Evolutionary conservation across 2,113 vertebrate species (phyloP).

Genomic region (Panthera tigris): DNA sequence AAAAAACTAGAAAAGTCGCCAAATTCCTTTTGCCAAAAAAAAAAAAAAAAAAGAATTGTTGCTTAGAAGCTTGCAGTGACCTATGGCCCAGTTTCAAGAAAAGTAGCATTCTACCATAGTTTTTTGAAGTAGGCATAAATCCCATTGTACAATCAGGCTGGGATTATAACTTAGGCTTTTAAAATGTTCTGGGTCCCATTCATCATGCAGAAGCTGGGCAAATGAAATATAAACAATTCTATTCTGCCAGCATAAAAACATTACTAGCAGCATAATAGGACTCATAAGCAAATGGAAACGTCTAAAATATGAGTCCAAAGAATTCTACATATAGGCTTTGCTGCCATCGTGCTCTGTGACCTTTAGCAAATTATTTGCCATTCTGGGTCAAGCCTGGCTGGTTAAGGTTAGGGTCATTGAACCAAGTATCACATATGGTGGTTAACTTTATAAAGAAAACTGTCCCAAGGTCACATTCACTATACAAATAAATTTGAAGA

Average conservation of each 20-base stretch:
- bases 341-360: conserved; percentile 13
- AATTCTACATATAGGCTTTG: conserved; percentile 29
- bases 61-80: conserved; percentile 49
- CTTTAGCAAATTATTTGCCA: conserved; percentile 60
- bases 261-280: background rate
- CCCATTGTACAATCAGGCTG: background rate
- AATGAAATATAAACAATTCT: conserved; percentile 44
- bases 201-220: conserved; percentile 17
- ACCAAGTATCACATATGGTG: background rate
- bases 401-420: conserved; percentile 49
- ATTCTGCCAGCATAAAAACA: conserved; percentile 43
- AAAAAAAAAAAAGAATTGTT: conserved; percentile 4
- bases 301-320: conserved; percentile 31
- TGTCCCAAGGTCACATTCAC: conserved; percentile 28
- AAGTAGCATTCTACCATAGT: conserved; percentile 41
- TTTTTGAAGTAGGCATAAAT: conserved; percentile 24
- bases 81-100: conserved; percentile 65
- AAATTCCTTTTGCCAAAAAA: conserved; percentile 31
- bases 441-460: conserved; percentile 54
- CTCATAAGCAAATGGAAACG: background rate
- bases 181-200: conserved; percentile 16
- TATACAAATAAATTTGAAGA: background rate
- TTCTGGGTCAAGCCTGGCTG: conserved; percentile 34
- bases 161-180: conserved; percentile 19
- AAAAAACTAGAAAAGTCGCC: conserved; percentile 51